Base-by-base conservation (phyloP, 2,113 vertebrate species). In the Eptesicus fuscus region DNA sequence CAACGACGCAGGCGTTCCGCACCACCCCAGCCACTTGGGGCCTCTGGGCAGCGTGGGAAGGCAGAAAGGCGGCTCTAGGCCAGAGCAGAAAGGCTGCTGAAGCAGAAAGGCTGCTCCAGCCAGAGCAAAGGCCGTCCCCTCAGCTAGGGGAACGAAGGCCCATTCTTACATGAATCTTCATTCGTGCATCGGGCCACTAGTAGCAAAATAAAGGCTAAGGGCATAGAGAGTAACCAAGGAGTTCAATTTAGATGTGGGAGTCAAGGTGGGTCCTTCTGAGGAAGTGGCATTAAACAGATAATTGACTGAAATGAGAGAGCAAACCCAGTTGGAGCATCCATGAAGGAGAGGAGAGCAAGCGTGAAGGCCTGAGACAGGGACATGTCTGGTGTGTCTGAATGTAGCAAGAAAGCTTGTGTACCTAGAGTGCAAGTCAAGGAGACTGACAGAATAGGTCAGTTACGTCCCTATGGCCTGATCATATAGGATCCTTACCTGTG, bases 391-490 rank as follows among this genome's bases (percentile, higher is more conserved):
- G 35, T 32, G 28, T 49, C 10, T n/a, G 32, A 67, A 42, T 76
- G 5, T 1, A 5, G 28, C 28, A 47, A n/a, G 12, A 47, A 56
- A 83, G 67, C 51, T 18, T 4, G 44, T 0, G 4, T 5, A 0
- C n/a, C 40, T 2, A 1, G 5, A 22, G 25, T 3, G 0, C 25
- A 44, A 4, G n/a, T 35, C 32, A 37, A 56, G 47, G 87, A 85
- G 49, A 18, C 13, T 25, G 25, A 25, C 4, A 7, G n/a, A 13
- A 42, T 9, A 25, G 4, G 61, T 4, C 25, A 5, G 30, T 9
- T 2, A n/a, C 13, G 30, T 11, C 28, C 30, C 51, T 2, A 37
- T 53, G 30, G 14, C 10, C 28, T n/a, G 18, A 11, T 16, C 67
- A 69, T 2, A 1, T 0, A 42, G 59, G 42, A 4, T 9, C 32